phyloP scores from a whole-genome alignment of 2,113 vertebrate genomes.

The Pomatostomus ruficeps region DNA sequence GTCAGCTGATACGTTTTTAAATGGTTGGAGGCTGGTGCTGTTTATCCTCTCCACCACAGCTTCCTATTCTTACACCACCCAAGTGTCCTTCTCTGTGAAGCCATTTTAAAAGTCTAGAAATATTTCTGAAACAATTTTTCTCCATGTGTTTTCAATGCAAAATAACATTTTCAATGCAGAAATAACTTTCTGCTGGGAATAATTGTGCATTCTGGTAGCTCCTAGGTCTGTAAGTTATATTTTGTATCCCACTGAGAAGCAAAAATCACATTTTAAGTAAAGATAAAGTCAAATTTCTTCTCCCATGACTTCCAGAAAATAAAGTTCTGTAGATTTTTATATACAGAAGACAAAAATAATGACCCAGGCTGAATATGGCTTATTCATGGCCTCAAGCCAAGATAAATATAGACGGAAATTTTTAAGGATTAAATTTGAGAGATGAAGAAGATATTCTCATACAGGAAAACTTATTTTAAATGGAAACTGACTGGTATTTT shows the following conservation, averaged over 20 bases:
- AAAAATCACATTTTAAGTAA: neutral
- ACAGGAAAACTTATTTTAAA: neutral
- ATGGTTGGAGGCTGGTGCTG: neutral
- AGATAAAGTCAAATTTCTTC: constrained; percentile 6
- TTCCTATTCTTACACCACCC: neutral
- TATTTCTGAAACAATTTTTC: neutral
- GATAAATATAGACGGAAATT: neutral
- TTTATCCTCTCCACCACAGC: neutral
- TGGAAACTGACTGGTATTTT: neutral
- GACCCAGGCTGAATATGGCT: neutral
- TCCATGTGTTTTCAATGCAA: neutral
- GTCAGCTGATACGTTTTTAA: neutral
- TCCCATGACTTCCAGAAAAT: neutral
- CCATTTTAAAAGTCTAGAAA: neutral
- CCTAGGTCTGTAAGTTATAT: neutral
- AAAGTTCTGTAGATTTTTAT: neutral
- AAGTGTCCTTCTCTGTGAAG: neutral
- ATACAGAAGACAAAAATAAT: constrained; percentile 14
- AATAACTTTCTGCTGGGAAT: neutral
- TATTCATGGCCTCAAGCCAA: constrained; percentile 18
- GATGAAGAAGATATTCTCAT: neutral
- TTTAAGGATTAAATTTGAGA: neutral
- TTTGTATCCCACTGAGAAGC: neutral
- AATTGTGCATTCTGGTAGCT: neutral
- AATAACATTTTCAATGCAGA: neutral